Conservation (phyloP, 1,140 invertebrate genomes). For the Phenacoccus solenopsis region DNA sequence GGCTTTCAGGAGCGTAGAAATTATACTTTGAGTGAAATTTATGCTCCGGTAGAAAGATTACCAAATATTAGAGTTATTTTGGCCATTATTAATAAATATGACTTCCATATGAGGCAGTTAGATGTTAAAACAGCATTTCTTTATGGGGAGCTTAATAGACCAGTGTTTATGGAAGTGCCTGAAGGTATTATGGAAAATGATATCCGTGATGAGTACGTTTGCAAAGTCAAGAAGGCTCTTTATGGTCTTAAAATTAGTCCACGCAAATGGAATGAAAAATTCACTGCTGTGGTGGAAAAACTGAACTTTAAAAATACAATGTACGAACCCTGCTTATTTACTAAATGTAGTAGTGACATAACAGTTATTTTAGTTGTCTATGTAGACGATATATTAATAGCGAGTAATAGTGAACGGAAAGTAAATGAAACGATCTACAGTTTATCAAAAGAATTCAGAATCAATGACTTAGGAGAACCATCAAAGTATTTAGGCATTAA, state of each 20-base stretch:
- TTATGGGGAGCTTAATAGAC: slow-evolving; percentile 33
- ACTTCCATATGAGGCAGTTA: slow-evolving; percentile 28
- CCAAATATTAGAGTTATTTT: slow-evolving; percentile 29
- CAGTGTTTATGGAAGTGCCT: slow-evolving; percentile 35
- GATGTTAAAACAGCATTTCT: slow-evolving; percentile 36
- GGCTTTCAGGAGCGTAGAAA: slow-evolving; percentile 30
- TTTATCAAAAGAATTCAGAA: slow-evolving; percentile 14
- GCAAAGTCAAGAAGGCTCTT: slow-evolving; percentile 29
- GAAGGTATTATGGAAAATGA: slow-evolving; percentile 8
- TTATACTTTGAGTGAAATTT: slow-evolving; percentile 28
- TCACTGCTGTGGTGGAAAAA: slow-evolving; percentile 20
- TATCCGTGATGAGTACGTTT: slow-evolving; percentile 21
- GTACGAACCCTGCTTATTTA: slow-evolving; percentile 17
- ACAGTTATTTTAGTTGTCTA: slow-evolving; percentile 22
- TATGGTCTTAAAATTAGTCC: slow-evolving; percentile 34
- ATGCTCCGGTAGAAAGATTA: slow-evolving; percentile 28
- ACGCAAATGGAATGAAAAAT: slow-evolving; percentile 30
- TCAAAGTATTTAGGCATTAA: slow-evolving; percentile 7
- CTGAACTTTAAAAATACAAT: slow-evolving; percentile 26
- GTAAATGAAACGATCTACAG: not conserved
- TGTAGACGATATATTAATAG: slow-evolving; percentile 23
- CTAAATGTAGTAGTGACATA: not conserved
- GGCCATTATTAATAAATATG: slow-evolving; percentile 26
- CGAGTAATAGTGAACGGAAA: slow-evolving; percentile 18
- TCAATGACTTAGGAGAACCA: not conserved